A percentile compares a stretch with the other conserved stretches of the same genome.
These are phyloP conservation scores for Lynx canadensis DNA, from an alignment of 2,113 vertebrate genomes.

Conservation along the genomic window DNA sequence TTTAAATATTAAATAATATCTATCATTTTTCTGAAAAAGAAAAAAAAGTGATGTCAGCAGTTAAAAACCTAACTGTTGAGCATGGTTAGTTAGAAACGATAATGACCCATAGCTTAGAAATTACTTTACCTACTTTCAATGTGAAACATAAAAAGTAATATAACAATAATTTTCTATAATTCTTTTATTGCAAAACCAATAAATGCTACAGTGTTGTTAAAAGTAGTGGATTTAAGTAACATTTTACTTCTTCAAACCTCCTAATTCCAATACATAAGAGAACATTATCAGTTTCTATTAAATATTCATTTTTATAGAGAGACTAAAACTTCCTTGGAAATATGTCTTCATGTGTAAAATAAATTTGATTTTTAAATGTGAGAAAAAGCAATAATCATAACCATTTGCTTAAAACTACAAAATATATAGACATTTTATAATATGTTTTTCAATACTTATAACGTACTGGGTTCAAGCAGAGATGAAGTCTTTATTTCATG, in stretches of 20 bases:
- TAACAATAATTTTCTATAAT: conserved; percentile 46
- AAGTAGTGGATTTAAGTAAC: conserved; percentile 41
- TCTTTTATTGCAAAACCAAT: conserved; percentile 30
- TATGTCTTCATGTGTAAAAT: not conserved
- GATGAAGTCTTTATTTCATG: not conserved
- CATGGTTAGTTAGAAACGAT: not conserved
- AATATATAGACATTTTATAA: not conserved
- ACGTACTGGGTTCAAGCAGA: not conserved
- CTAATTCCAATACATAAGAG: not conserved
- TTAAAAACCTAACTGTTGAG: conserved; percentile 28
- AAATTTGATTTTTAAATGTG: conserved; percentile 53
- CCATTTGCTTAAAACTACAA: not conserved
- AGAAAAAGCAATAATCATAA: conserved; percentile 42
- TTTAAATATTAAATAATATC: conserved; percentile 60
- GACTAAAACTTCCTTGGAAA: conserved; percentile 11
- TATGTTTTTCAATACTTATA: not conserved
- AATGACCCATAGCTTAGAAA: conserved; percentile 47
- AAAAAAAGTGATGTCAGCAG: conserved; percentile 49
- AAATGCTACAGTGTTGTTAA: conserved; percentile 31
- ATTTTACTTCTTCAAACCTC: conserved; percentile 54
- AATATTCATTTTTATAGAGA: conserved; percentile 35
- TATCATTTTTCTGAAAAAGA: conserved; percentile 12
- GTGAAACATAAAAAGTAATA: conserved; percentile 40
- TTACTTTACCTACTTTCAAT: conserved; percentile 39
- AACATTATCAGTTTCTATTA: conserved; percentile 30